phyloP scores from a whole-genome alignment of 2,888 invertebrate genomes.

The Eupithecia inturbata region DNA sequence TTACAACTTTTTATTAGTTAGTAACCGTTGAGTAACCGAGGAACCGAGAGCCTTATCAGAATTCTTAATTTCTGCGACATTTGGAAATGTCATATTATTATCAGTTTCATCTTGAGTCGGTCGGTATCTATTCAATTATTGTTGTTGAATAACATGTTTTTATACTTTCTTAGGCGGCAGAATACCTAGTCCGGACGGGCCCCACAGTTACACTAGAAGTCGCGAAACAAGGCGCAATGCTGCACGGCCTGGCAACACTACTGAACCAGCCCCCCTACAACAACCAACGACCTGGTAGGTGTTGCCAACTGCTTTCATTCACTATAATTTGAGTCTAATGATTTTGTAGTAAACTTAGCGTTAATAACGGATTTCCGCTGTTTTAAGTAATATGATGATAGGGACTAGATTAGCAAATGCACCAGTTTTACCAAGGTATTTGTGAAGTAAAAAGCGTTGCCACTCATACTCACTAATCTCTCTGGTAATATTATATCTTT shows the following conservation, averaged over 20 bases:
- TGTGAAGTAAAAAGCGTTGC: too few relatives aligned
- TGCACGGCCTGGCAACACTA: slow-evolving; percentile 97
- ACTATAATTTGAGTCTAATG: neutral
- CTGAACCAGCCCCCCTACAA: slow-evolving; percentile 91
- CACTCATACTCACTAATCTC: too few relatives aligned
- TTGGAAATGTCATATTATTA: too few relatives aligned
- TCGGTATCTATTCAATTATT: too few relatives aligned
- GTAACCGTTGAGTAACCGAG: too few relatives aligned
- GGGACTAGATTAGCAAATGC: neutral
- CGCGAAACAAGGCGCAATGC: slow-evolving; percentile 98
- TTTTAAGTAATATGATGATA: neutral
- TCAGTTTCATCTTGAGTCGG: too few relatives aligned
- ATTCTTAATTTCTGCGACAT: too few relatives aligned
- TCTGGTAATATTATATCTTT: too few relatives aligned
- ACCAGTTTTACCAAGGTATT: neutral
- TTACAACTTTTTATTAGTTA: too few relatives aligned
- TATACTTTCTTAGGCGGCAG: slow-evolving; percentile 89
- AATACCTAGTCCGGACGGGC: slow-evolving; percentile 96
- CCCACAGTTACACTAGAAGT: slow-evolving; percentile 97
- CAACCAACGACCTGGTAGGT: slow-evolving; percentile 69
- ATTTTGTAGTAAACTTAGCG: neutral
- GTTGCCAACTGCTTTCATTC: neutral
- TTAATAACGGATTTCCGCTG: neutral
- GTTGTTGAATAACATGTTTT: neutral
- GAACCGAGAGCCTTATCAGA: too few relatives aligned